Base-by-base conservation (phyloP, 1,140 invertebrate species). In the Thalassaphorura encarpata region DNA sequence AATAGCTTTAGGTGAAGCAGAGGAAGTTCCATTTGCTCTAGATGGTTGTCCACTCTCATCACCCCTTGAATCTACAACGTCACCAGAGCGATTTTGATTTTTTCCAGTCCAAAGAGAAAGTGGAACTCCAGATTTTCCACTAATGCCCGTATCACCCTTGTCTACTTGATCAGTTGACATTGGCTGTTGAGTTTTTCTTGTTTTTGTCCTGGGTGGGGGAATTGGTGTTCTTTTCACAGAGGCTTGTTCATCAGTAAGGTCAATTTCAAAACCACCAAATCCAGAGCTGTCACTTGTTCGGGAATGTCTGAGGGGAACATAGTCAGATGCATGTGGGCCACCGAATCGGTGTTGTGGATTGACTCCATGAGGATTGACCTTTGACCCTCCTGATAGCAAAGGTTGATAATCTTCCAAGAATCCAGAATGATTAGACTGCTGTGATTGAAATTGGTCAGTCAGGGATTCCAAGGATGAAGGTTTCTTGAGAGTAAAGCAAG, bases 401-500 rank as follows among this genome's bases (percentile, higher is more conserved):
- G 45, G 13, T n/a, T n/a, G n/a, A n/a, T n/a, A n/a, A n/a, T n/a
- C n/a, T n/a, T n/a, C n/a, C n/a, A n/a, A n/a, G n/a, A n/a, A n/a
- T n/a, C n/a, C n/a, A n/a, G n/a, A n/a, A n/a, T n/a, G n/a, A n/a
- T n/a, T n/a, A n/a, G n/a, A n/a, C n/a, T n/a, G n/a, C n/a, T n/a
- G n/a, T n/a, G 8, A 8, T 24, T 58, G 33, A 1, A 58, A 5
- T 21, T 58, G 57, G 28, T 65, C 59, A 1, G 52, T 52, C 16
- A 65, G 52, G 1, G 63, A 65, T 28, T 65, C 63, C 29, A 52
- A 57, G 1, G 63, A 65, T 0, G 57, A 50, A 0, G 60, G 60
- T 36, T 65, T 65, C 27, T 51, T 59, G 29, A 65, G 62, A 2
- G 53, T 60, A 29, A 65, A 65, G 36, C 63, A 65, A 24, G 63